Conservation (phyloP, 2,113 vertebrate species). For the Callipepla squamata region DNA sequence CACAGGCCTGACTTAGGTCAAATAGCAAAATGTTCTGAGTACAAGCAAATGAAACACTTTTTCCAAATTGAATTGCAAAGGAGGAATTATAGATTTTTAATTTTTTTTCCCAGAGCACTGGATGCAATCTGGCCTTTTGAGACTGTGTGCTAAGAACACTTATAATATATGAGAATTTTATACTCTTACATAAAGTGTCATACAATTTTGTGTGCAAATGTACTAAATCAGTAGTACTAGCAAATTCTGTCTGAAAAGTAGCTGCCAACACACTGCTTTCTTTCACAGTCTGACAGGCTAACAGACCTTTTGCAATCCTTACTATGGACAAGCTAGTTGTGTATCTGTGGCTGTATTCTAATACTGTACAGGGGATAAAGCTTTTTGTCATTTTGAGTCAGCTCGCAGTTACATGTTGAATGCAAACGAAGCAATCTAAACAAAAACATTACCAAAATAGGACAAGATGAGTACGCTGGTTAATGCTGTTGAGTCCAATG, state of each 20-base stretch:
- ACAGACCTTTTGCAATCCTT: not conserved
- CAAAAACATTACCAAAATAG: constrained; percentile 71
- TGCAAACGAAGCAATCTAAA: constrained; percentile 46
- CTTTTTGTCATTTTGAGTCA: constrained; percentile 25
- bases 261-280: not conserved
- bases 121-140: not conserved
- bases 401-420: not conserved
- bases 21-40: not conserved
- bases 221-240: not conserved
- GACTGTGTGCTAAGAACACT: not conserved
- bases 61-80: not conserved
- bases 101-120: not conserved
- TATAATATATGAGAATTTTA: not conserved
- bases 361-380: not conserved
- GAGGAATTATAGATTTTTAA: not conserved
- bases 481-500: constrained; percentile 16
- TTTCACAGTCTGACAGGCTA: not conserved
- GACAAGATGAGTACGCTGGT: constrained; percentile 30
- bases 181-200: not conserved
- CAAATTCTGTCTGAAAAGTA: not conserved
- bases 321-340: not conserved
- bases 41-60: not conserved
- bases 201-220: not conserved
- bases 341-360: not conserved
- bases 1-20: not conserved